phyloP scores from a whole-genome alignment of 2,888 invertebrate species.

The Campoletis raptor region DNA sequence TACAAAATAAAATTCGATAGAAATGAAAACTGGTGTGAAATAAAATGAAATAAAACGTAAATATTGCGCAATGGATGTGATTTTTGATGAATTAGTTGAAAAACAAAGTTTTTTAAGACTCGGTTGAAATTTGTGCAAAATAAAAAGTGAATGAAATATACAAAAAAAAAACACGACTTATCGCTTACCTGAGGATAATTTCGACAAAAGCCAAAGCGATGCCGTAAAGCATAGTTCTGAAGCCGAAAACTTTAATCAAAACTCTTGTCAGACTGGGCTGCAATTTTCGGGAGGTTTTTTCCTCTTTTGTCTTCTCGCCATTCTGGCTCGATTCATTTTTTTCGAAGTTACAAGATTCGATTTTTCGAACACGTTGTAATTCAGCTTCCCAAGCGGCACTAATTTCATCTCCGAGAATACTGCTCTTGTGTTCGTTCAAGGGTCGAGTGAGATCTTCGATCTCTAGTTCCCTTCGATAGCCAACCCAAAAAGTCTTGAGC shows the following conservation, averaged over 20 bases:
- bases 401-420: slow-evolving; percentile 88
- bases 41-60: no score
- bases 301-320: background rate
- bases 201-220: slow-evolving; percentile 88
- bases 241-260: slow-evolving; percentile 88
- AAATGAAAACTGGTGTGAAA: no score
- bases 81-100: background rate
- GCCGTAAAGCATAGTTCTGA: slow-evolving; percentile 88
- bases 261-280: slow-evolving; percentile 89
- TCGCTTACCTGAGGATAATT: slow-evolving; percentile 86
- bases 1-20: no score
- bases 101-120: background rate
- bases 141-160: background rate
- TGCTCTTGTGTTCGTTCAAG: slow-evolving; percentile 89
- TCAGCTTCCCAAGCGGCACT: slow-evolving; percentile 88
- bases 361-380: slow-evolving; percentile 73
- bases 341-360: slow-evolving; percentile 17
- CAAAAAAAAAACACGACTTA: background rate
- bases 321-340: background rate
- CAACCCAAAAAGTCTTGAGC: slow-evolving; percentile 89
- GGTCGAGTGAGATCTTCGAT: slow-evolving; percentile 89
- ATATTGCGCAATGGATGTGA: no score
- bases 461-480: slow-evolving; percentile 89
- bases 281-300: slow-evolving; percentile 77
- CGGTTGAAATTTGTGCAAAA: background rate